Evolutionary conservation across 2,113 vertebrate genomes (phyloP), one percentile per base, ranked within the genome.

Genomic region (Sylvilagus bachmani): DNA sequence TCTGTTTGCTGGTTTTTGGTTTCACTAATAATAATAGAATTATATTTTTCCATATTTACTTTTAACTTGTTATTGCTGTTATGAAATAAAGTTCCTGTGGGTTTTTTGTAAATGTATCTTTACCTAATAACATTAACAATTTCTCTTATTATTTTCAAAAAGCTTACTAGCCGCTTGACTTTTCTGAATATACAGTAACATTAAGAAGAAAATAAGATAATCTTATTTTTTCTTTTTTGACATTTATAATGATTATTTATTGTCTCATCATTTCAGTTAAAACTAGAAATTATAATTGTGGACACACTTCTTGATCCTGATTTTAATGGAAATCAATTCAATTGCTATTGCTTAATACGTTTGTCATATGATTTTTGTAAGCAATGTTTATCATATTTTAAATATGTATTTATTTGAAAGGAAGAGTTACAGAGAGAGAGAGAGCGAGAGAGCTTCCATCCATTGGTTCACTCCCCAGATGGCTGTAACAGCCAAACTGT

Each of bases 81-180:
- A 86, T 69, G 77, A 89, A 69, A 61, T 89, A 78, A 70, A 69
- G 49, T 89, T 85, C 58, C 66, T 66, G n/a, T 82, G 27, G 21
- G 29, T 44, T 33, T 83, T 94, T 78, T 12, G 21, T 66, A 49
- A 36, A 78, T 79, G 71, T 79, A 62, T 85, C 25, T 71, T 44
- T 66, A 64, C 10, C 74, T 94, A 79, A 85, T 64, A 11, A 71
- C n/a, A 73, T 73, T 86, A 79, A 27, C 2, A 44, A 9, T 79
- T 94, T 61, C 24, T 94, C 36, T 84, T 78, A 84, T 84, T 85
- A 71, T 75, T 89, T 55, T 8, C 70, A n/a, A 61, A 70, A 84
- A n/a, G 27, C 24, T 33, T 58, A 31, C 58, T 51, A 70, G 14
- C 12, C 31, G 78, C 79, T 78, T 38, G 25, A 62, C 53, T 73